Conservation (phyloP, 2,888 invertebrate species). For the Hipparchia sbordonii region DNA sequence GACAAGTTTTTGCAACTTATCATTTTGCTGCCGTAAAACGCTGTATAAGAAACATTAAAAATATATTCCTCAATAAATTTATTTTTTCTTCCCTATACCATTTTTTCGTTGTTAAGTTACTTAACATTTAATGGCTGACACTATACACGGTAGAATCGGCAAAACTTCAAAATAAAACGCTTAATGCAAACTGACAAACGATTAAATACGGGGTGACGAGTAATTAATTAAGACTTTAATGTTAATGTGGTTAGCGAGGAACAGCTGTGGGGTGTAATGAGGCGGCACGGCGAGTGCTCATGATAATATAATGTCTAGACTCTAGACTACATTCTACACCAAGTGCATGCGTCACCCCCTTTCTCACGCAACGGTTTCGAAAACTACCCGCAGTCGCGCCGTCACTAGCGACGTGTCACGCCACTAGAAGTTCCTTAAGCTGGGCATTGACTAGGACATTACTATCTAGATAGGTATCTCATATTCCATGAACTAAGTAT, state of each 20-base stretch:
- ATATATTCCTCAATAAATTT: not conserved
- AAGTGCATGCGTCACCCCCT: slow-evolving; percentile 68
- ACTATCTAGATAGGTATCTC: too few species aligned
- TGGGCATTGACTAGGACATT: too few species aligned
- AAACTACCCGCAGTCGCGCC: slow-evolving; percentile 31
- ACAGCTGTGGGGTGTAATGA: slow-evolving; percentile 68
- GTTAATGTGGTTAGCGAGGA: slow-evolving; percentile 64
- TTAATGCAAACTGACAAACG: slow-evolving; percentile 48
- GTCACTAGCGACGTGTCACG: slow-evolving; percentile 1
- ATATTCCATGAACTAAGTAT: too few species aligned
- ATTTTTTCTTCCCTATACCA: not conserved
- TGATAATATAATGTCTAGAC: slow-evolving; percentile 47
- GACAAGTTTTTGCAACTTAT: not conserved
- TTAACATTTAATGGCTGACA: slow-evolving; percentile 24
- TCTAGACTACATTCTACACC: slow-evolving; percentile 16
- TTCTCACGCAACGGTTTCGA: slow-evolving; percentile 73
- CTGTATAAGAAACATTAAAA: not conserved
- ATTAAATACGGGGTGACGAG: slow-evolving; percentile 58
- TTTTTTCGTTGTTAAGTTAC: slow-evolving; percentile 8
- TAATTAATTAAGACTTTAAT: slow-evolving; percentile 70
- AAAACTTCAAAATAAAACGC: slow-evolving; percentile 33
- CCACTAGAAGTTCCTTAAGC: slow-evolving; percentile 1
- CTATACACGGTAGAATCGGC: slow-evolving; percentile 14
- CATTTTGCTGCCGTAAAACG: not conserved
- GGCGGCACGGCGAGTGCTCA: slow-evolving; percentile 48